phyloP scores from a whole-genome alignment of 2,888 invertebrate species.

The Malacosoma neustria region DNA sequence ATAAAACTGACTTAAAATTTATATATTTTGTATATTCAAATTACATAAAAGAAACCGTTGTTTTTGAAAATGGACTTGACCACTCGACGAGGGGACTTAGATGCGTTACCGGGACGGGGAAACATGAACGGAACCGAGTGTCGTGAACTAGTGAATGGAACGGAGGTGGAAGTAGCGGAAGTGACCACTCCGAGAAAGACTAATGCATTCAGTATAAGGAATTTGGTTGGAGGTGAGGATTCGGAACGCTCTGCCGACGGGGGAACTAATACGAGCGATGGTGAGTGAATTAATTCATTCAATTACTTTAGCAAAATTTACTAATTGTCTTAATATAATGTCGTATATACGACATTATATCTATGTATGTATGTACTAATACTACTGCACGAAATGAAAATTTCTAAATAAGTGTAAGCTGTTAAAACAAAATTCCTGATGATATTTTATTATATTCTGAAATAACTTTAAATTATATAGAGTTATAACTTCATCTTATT shows the following conservation, averaged over 20 bases:
- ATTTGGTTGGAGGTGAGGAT: slow-evolving; percentile 54
- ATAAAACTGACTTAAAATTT: slow-evolving; percentile 19
- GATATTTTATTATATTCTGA: no score
- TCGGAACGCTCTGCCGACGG: slow-evolving; percentile 46
- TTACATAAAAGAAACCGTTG: slow-evolving; percentile 1
- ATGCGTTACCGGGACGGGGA: slow-evolving; percentile 20
- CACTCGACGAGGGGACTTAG: slow-evolving; percentile 54
- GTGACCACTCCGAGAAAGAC: slow-evolving; percentile 44
- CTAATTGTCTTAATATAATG: no score
- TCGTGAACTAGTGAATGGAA: slow-evolving; percentile 42
- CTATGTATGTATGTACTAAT: no score
- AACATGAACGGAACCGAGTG: slow-evolving; percentile 40
- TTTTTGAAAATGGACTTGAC: slow-evolving; percentile 64
- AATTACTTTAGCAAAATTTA: no score
- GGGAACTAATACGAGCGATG: slow-evolving; percentile 36
- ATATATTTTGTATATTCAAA: background rate
- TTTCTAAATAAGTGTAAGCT: no score
- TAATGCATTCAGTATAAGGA: slow-evolving; percentile 59
- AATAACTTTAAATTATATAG: no score
- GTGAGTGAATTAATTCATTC: slow-evolving; percentile 28
- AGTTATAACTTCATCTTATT: no score
- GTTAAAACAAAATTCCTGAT: no score
- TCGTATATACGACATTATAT: no score
- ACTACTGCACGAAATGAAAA: no score
- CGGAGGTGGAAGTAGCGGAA: slow-evolving; percentile 35